Percentiles rank a stretch among this genome's conserved stretches.
These are phyloP conservation scores for Uloborus diversus DNA, from an alignment of 1,140 invertebrate species.

Conservation along the genomic window DNA sequence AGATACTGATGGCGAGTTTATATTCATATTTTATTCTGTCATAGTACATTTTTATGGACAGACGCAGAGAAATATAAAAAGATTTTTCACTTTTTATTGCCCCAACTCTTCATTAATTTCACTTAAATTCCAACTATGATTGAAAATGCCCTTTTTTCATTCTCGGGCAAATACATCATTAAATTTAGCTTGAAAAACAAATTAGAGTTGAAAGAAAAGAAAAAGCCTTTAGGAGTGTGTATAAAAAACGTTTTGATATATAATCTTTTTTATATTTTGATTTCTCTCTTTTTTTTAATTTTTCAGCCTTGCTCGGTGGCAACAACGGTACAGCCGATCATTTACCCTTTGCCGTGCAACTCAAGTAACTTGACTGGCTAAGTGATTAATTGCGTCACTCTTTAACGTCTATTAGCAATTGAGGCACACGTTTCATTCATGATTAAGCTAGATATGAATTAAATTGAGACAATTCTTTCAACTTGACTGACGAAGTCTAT, in stretches of 20 bases:
- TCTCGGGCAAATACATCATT: not conserved
- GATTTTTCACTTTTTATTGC: no score
- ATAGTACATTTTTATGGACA: no score
- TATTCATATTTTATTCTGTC: no score
- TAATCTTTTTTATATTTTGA: slow-evolving; percentile 5
- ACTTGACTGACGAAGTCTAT: no score
- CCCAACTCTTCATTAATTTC: slow-evolving; percentile 49
- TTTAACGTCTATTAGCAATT: slow-evolving; percentile 43
- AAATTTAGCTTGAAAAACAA: slow-evolving; percentile 26
- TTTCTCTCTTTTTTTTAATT: not conserved
- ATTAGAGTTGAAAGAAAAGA: slow-evolving; percentile 3
- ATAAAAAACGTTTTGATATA: slow-evolving; percentile 12
- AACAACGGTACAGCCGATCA: slow-evolving; percentile 27
- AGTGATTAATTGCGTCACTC: slow-evolving; percentile 52
- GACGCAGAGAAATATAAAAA: no score
- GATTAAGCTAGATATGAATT: slow-evolving; percentile 10
- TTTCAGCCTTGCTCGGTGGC: not conserved
- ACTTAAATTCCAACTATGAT: slow-evolving; percentile 10
- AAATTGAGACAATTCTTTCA: no score
- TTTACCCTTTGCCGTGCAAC: slow-evolving; percentile 1
- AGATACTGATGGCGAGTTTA: no score
- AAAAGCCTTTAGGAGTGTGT: not conserved
- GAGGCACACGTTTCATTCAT: slow-evolving; percentile 14
- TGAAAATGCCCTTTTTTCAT: not conserved
- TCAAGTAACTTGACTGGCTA: slow-evolving; percentile 43